Evolutionary conservation across 2,888 invertebrate genomes (phyloP).

Genomic region (Epinotia brunnichana): DNA sequence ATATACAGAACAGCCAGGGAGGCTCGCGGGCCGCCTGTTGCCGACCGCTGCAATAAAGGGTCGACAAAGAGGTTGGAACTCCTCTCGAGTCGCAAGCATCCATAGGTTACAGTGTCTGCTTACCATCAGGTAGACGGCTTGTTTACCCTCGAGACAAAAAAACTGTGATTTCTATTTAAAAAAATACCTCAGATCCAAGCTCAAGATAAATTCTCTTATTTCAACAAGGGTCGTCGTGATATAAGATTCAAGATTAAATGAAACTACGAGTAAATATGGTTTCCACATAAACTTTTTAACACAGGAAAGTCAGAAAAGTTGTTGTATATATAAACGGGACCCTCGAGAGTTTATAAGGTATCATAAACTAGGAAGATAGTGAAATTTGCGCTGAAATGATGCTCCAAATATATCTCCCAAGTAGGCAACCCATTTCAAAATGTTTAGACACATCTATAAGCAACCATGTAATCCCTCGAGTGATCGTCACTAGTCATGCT

Average conservation of each 20-base stretch:
- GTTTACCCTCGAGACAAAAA: too few relatives aligned
- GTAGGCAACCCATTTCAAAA: constrained; percentile 21
- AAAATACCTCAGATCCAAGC: too few relatives aligned
- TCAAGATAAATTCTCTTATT: constrained; percentile 1
- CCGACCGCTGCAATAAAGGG: too few relatives aligned
- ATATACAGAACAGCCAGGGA: too few relatives aligned
- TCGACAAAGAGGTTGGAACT: too few relatives aligned
- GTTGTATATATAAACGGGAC: constrained; percentile 27
- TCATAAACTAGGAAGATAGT: constrained; percentile 33
- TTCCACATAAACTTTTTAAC: constrained; percentile 24
- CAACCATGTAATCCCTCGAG: constrained; percentile 8
- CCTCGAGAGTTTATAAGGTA: constrained; percentile 29
- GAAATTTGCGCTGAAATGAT: constrained; percentile 26
- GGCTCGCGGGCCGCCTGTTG: too few relatives aligned
- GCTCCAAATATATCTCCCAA: constrained; percentile 22
- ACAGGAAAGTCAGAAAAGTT: constrained; percentile 27
- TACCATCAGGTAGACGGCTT: too few relatives aligned
- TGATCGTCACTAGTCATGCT: neutral
- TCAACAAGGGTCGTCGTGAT: neutral
- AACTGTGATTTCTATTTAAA: too few relatives aligned
- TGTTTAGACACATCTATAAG: constrained; percentile 20
- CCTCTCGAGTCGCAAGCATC: too few relatives aligned
- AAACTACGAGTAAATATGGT: constrained; percentile 28
- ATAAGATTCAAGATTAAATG: constrained; percentile 17
- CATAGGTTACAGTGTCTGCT: too few relatives aligned